Evolutionary conservation across 2,113 vertebrate genomes (phyloP).

Genomic region (Guaruba guarouba): DNA sequence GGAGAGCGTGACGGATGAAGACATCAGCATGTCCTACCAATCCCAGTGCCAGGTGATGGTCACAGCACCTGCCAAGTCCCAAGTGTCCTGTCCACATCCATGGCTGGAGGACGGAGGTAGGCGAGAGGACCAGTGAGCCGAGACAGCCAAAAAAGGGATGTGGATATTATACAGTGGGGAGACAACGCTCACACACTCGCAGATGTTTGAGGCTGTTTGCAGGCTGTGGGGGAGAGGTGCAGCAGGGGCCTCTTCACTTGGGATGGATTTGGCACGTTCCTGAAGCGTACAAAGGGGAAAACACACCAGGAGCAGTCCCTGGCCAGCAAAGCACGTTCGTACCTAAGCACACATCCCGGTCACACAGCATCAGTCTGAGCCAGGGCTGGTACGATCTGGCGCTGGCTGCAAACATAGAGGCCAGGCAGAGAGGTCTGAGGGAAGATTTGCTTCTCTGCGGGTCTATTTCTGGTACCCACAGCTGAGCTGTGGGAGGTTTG

Average conservation of each 20-base stretch:
- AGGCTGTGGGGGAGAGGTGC: neutral
- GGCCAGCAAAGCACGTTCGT: neutral
- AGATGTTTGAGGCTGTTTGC: neutral
- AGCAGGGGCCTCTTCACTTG: neutral
- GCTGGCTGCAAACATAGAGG: neutral
- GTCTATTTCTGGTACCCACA: slow-evolving; percentile 12
- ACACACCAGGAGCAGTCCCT: neutral
- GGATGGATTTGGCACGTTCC: neutral
- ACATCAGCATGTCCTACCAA: neutral
- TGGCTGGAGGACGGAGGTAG: neutral
- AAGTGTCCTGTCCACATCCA: neutral
- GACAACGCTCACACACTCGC: neutral
- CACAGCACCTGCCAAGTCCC: neutral
- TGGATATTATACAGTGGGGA: fast-evolving
- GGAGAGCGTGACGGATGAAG: neutral
- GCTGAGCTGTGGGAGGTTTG: slow-evolving; percentile 25
- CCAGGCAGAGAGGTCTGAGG: neutral
- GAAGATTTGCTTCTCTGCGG: neutral
- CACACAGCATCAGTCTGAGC: neutral
- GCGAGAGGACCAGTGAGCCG: fast-evolving
- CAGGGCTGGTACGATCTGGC: neutral
- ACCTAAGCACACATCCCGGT: neutral
- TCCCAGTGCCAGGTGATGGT: neutral
- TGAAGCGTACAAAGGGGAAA: fast-evolving
- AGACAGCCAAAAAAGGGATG: neutral